phyloP scores from a whole-genome alignment of 2,113 vertebrate species.

The Hippopotamus amphibius region DNA sequence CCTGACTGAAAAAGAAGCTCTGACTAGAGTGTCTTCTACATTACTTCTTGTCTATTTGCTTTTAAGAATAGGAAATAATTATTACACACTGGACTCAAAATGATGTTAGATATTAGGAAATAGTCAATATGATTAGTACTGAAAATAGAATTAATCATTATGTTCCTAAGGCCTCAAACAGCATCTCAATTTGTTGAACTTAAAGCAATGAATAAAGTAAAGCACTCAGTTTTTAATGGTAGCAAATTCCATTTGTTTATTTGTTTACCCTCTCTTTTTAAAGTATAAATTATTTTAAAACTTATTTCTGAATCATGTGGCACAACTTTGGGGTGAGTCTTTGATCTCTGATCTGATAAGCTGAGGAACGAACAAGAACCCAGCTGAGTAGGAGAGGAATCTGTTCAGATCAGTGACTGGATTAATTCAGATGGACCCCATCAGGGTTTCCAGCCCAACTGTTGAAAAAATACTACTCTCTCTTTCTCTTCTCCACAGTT shows the following conservation, averaged over 20 bases:
- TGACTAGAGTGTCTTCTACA: neutral
- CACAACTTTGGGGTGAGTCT: neutral
- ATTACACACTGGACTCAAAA: neutral
- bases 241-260: neutral
- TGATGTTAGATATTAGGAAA: neutral
- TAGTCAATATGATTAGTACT: neutral
- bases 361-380: neutral
- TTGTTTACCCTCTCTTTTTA: neutral
- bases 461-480: slow-evolving; percentile 69
- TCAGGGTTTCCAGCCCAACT: neutral
- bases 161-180: neutral
- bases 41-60: neutral
- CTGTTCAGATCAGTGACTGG: neutral
- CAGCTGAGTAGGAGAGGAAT: neutral
- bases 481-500: slow-evolving; percentile 79
- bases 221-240: neutral
- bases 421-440: neutral
- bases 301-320: neutral
- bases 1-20: neutral
- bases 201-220: neutral
- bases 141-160: neutral
- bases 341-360: neutral
- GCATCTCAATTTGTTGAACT: neutral
- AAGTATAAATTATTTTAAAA: neutral
- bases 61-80: neutral